Conservation (phyloP, 2,888 invertebrate genomes). For the Lasiommata megera region DNA sequence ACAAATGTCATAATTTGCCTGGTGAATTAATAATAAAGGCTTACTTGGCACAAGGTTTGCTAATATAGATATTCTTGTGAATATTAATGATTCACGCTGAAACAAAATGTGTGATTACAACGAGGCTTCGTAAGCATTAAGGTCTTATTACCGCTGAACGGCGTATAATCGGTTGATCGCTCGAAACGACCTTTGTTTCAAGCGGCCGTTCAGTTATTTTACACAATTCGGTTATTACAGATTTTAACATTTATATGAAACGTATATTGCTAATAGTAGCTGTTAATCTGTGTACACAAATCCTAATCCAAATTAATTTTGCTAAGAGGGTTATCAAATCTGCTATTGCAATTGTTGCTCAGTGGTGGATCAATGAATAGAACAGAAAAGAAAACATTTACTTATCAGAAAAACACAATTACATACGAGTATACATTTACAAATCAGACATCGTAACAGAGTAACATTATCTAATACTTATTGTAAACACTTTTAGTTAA, state of each 20-base stretch:
- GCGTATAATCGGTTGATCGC: slow-evolving; percentile 36
- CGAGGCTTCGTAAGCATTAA: slow-evolving; percentile 20
- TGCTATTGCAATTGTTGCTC: too few relatives aligned
- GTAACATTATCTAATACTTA: too few relatives aligned
- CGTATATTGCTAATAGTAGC: too few relatives aligned
- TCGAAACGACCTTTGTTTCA: slow-evolving; percentile 33
- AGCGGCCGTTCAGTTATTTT: slow-evolving; percentile 43
- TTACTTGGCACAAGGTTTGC: neutral
- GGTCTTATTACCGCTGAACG: slow-evolving; percentile 30
- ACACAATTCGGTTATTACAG: slow-evolving; percentile 45
- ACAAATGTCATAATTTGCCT: neutral
- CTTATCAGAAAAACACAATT: too few relatives aligned
- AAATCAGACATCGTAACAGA: too few relatives aligned
- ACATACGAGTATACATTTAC: too few relatives aligned
- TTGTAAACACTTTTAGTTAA: too few relatives aligned
- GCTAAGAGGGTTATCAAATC: too few relatives aligned
- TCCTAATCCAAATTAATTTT: too few relatives aligned
- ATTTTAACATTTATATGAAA: slow-evolving; percentile 43
- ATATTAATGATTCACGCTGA: neutral
- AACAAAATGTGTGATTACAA: neutral
- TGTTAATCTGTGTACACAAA: too few relatives aligned
- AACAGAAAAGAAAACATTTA: too few relatives aligned
- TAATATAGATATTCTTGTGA: neutral
- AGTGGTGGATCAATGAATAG: too few relatives aligned
- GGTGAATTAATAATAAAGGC: neutral